Conservation (phyloP, 64 coral and sea anemone genomes). For the Trachythela sp. region DNA sequence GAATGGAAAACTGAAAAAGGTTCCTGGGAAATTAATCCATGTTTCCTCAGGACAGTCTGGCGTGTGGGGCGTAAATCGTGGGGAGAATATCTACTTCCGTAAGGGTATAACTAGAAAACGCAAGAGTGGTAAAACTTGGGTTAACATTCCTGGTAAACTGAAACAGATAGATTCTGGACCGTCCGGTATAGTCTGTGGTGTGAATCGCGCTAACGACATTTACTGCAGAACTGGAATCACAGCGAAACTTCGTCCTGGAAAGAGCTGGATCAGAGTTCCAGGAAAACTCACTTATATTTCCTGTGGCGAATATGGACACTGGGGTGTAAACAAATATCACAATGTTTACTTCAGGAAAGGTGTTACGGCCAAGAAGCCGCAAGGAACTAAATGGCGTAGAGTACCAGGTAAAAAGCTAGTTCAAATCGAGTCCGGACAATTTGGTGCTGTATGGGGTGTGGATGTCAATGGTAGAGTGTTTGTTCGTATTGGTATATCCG, state of each 20-base stretch:
- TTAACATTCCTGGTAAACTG: neutral
- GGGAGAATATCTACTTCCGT: neutral
- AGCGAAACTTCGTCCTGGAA: neutral
- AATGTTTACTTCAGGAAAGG: constrained; percentile 5
- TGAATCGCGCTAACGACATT: neutral
- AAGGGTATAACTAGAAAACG: neutral
- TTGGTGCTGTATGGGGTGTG: constrained; percentile 19
- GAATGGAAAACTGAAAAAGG: neutral
- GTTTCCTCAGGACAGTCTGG: neutral
- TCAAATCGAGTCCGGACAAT: constrained; percentile 22
- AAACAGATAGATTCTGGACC: constrained; percentile 17
- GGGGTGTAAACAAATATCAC: neutral
- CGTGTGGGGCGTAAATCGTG: neutral
- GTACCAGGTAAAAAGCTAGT: neutral
- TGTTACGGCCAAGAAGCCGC: neutral
- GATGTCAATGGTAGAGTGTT: neutral
- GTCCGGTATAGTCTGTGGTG: constrained; percentile 14
- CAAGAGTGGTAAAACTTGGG: neutral
- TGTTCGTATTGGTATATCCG: neutral
- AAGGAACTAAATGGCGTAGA: constrained; percentile 29
- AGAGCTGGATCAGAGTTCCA: neutral
- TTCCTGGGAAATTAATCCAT: neutral
- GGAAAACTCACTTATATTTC: constrained; percentile 1
- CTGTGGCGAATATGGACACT: constrained; percentile 16
- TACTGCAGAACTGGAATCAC: neutral